Conservation (phyloP, 2,113 vertebrate species). For the Platichthys flesus region DNA sequence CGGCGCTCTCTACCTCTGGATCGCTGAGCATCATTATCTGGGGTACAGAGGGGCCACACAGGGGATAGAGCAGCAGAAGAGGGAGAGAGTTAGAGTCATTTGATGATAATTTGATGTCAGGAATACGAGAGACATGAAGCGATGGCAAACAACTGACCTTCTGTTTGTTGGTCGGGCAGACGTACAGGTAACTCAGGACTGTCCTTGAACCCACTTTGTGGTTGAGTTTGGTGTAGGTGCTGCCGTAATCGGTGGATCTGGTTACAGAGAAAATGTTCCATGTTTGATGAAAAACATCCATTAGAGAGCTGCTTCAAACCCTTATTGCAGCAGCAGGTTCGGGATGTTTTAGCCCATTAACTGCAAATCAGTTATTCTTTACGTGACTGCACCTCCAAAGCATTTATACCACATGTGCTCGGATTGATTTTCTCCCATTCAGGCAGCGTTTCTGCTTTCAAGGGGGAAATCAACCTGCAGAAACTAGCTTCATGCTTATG, state of each 20-base stretch:
- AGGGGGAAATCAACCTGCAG: constrained; percentile 25
- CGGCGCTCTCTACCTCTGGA: constrained; percentile 93
- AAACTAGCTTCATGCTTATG: constrained; percentile 26
- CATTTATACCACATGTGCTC: constrained; percentile 26
- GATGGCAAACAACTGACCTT: constrained; percentile 84
- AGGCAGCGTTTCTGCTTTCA: constrained; percentile 25
- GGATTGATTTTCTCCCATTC: constrained; percentile 44
- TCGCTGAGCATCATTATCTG: constrained; percentile 98
- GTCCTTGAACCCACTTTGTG: constrained; percentile 95
- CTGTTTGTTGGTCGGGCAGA: constrained; percentile 96
- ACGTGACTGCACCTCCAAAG: constrained; percentile 35
- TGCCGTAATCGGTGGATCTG: constrained; percentile 94
- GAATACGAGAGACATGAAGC: constrained; percentile 36
- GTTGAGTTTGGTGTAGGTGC: constrained; percentile 94
- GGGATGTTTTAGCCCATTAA: constrained; percentile 60
- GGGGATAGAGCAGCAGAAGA: constrained; percentile 41
- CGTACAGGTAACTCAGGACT: constrained; percentile 95
- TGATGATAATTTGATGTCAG: constrained; percentile 25
- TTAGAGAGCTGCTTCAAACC: constrained; percentile 26
- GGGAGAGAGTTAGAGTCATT: constrained; percentile 29
- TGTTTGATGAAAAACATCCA: constrained; percentile 36
- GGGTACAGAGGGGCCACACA: constrained; percentile 57
- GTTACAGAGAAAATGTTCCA: constrained; percentile 27
- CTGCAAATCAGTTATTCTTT: constrained; percentile 58
- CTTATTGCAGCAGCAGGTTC: constrained; percentile 15